phyloP scores from a whole-genome alignment of 35 echinoderm and acorn worm species.

The Diadema setosum region DNA sequence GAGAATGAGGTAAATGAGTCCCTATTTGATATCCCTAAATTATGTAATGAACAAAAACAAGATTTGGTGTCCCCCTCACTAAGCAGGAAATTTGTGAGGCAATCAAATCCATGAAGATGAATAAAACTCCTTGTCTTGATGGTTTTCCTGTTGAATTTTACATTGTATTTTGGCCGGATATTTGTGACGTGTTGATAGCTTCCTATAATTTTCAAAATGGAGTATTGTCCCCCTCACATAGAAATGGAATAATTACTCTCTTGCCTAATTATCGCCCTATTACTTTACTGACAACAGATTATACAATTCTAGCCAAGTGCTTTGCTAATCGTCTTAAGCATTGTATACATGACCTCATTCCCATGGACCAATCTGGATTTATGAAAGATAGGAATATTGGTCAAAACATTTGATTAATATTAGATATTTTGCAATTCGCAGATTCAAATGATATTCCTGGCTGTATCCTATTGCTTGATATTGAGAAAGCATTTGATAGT shows the following conservation, averaged over 20 bases:
- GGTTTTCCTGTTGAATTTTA: constrained; percentile 16
- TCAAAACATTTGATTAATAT: no score
- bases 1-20: no score
- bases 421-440: background rate
- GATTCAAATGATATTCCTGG: background rate
- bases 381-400: constrained; percentile 4
- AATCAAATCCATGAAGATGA: background rate
- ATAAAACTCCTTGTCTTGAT: background rate
- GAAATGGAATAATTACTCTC: background rate
- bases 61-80: background rate
- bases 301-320: no score
- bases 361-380: background rate
- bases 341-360: background rate
- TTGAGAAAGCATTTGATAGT: background rate
- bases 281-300: background rate
- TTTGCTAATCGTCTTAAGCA: background rate
- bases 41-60: background rate
- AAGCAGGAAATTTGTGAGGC: background rate
- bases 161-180: background rate
- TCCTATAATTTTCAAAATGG: background rate
- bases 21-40: background rate
- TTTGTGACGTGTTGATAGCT: background rate
- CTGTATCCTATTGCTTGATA: no score
- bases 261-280: background rate
- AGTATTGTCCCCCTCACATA: background rate